Percentiles rank a stretch among this genome's conserved stretches.
Conservation (phyloP, 2,113 vertebrate genomes). For the Antechinus stuartii region DNA sequence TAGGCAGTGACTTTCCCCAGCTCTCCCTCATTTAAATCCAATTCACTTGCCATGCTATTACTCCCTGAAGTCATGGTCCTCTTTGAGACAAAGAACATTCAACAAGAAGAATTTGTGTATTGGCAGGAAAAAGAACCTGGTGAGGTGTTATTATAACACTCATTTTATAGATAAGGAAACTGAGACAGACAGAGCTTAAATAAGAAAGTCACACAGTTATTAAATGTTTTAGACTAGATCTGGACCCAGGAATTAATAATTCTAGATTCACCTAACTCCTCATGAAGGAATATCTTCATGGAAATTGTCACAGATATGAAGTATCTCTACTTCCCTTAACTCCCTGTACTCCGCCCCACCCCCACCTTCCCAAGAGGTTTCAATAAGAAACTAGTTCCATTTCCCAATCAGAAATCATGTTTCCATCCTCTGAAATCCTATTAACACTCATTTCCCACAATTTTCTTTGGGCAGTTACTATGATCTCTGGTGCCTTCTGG, state of each 20-base stretch:
- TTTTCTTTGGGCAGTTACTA: not conserved
- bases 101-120: constrained; percentile 28
- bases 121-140: not conserved
- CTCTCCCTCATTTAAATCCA: too few relatives aligned
- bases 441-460: not conserved
- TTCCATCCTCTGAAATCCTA: not conserved
- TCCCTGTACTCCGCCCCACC: constrained; percentile 14
- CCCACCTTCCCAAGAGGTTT: not conserved
- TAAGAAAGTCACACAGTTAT: too few relatives aligned
- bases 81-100: too few relatives aligned
- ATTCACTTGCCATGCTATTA: too few relatives aligned
- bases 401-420: not conserved
- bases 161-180: not conserved
- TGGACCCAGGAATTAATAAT: too few relatives aligned
- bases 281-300: too few relatives aligned
- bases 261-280: too few relatives aligned
- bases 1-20: too few relatives aligned
- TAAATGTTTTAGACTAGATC: too few relatives aligned
- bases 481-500: not conserved
- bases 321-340: too few relatives aligned
- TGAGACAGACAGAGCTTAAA: too few relatives aligned
- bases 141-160: not conserved
- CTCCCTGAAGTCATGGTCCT: too few relatives aligned
- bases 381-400: not conserved
- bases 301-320: constrained; percentile 30